Percentiles rank a stretch among this genome's conserved stretches.
Evolutionary conservation across 2,113 vertebrate genomes (phyloP).

Genomic region (Rhineura floridana): DNA sequence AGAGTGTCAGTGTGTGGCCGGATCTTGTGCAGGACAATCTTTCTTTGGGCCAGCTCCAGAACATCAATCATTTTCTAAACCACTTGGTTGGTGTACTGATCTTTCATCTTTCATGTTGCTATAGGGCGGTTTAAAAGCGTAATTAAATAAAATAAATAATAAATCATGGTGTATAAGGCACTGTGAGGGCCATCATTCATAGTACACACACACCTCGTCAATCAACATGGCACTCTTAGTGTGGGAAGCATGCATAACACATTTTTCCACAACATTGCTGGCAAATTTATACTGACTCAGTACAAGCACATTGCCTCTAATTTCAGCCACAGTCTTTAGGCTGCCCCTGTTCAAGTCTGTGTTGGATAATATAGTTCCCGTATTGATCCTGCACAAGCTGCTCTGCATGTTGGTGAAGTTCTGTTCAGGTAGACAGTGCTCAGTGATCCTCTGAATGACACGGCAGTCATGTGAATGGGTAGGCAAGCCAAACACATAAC

Average conservation of each 20-base stretch:
- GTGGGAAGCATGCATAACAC: conserved; percentile 94
- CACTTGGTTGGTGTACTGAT: conserved; percentile 99
- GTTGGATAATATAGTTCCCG: conserved; percentile 98
- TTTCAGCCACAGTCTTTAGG: conserved; percentile 98
- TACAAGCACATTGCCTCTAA: conserved; percentile 95
- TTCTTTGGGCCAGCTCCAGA: conserved; percentile 94
- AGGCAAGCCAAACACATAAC: conserved; percentile 96
- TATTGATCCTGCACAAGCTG: conserved; percentile 99
- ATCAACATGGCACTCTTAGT: conserved; percentile 95
- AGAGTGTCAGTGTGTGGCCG: conserved; percentile 96
- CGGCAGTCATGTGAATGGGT: conserved; percentile 97
- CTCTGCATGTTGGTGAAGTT: conserved; percentile 97
- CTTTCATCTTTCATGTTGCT: no score
- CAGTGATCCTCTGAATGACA: conserved; percentile 98
- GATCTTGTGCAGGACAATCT: conserved; percentile 99
- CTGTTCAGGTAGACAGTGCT: conserved; percentile 98
- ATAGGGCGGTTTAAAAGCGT: no score
- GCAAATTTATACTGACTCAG: conserved; percentile 99
- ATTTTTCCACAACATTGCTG: conserved; percentile 98
- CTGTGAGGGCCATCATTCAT: conserved; percentile 99
- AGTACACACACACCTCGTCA: conserved; percentile 97
- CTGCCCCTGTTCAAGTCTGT: conserved; percentile 96
- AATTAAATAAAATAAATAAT: no score
- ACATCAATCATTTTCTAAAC: conserved; percentile 99
- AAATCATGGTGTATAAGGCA: conserved; percentile 99